A percentile compares a stretch with the other conserved stretches of the same genome.
Conservation (phyloP, 2,113 vertebrate genomes). For the Peromyscus leucopus region DNA sequence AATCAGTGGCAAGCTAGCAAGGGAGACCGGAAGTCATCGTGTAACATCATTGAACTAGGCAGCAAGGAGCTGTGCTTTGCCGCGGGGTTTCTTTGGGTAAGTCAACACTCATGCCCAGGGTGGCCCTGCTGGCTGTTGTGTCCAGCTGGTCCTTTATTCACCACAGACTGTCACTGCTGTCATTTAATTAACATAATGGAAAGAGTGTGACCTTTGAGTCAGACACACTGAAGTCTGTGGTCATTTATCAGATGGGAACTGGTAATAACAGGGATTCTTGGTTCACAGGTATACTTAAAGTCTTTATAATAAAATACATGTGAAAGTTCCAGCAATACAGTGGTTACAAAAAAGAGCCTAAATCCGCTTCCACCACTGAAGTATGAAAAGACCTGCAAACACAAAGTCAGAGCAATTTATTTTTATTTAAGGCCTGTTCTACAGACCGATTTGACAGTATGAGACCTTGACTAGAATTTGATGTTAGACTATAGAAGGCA, state of each 20-base stretch:
- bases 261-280: not conserved
- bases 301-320: not conserved
- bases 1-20: not conserved
- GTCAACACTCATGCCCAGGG: not conserved
- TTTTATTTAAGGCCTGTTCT: not conserved
- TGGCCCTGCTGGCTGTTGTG: not conserved
- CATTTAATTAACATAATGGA: slow-evolving; percentile 20
- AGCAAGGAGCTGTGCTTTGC: not conserved
- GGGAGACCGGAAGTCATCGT: not conserved
- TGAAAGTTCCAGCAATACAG: not conserved
- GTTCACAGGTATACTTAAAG: not conserved
- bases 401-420: not conserved
- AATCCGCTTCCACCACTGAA: not conserved
- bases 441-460: not conserved
- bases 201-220: not conserved
- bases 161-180: not conserved
- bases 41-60: not conserved
- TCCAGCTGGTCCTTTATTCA: not conserved
- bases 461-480: not conserved
- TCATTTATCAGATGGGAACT: not conserved
- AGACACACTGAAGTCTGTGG: not conserved
- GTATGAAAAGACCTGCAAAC: not conserved
- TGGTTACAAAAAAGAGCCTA: not conserved
- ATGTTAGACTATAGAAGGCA: not conserved
- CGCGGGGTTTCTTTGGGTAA: not conserved